Base-by-base conservation (phyloP, 1,140 invertebrate species). In the Drosophila willistoni region DNA sequence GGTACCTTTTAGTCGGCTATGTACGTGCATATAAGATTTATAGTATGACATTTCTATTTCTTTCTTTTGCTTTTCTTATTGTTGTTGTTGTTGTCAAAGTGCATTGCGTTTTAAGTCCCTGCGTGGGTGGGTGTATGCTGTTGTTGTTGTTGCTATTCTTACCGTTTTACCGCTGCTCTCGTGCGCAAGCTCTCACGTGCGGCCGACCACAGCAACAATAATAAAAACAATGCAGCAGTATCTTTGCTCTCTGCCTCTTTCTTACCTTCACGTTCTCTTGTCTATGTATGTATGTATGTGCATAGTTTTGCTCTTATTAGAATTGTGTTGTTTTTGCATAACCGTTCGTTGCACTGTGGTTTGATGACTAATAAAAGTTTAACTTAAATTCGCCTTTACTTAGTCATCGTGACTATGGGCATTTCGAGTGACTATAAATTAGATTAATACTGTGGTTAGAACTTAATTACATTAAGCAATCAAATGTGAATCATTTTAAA, bases 181-280 rank as follows among this genome's bases (percentile, higher is more conserved):
- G 76, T 80, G 83, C 84, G 77, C 79, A 72, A 83, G 68, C 75
- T 68, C 72, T 83, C 77, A 80, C 77, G 77, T 79, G 74, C 64
- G 39, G 47, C 51, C 69, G 19, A 36, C 34, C 47, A 66, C 41
- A 64, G n/a, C 47, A 61, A 64, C 14, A 56, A 47, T 13, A 19
- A 61, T 13, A 19, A 60, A 29, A 14, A 29, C 29, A 54, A 64
- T 61, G 64, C 17, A 68, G 65, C 17, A 68, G 17, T 62, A 33
- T 56, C 62, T 36, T 54, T 25, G 6, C n/a, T n/a, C 73, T 29
- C 12, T 10, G 34, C 12, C 56, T 42, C 33, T 63, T 41, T 13
- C 3, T 59, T 68, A 44, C 70, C 51, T 36, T 66, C 56, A 66
- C 65, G 64, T 57, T 61, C 61, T 33, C 3, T 39, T 39, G 10